A percentile compares a stretch with the other conserved stretches of the same genome.
phyloP scores from a whole-genome alignment of 2,113 vertebrate species.

The Amia ocellicauda region DNA sequence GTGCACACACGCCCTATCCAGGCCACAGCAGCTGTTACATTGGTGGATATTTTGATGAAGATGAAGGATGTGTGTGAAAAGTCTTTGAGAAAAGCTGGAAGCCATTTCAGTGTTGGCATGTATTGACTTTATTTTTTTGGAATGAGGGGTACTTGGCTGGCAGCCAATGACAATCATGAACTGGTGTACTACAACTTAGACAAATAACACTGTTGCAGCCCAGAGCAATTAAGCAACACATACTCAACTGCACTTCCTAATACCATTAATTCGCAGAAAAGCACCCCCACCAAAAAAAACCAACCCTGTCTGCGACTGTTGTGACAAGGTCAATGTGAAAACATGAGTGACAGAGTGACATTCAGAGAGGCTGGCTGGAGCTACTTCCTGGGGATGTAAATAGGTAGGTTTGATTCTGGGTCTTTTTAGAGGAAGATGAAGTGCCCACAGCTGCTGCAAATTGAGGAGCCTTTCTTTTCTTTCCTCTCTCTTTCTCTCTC shows the following conservation, averaged over 20 bases:
- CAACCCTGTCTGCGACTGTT: constrained; percentile 31
- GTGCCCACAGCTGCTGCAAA: constrained; percentile 11
- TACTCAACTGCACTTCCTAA: constrained; percentile 33
- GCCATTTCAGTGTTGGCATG: not conserved
- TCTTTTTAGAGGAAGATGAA: constrained; percentile 27
- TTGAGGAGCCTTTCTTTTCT: not conserved
- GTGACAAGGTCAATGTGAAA: constrained; percentile 39
- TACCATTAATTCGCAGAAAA: constrained; percentile 39
- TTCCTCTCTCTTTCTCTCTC: not conserved
- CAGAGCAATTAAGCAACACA: constrained; percentile 27
- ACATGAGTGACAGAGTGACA: constrained; percentile 49
- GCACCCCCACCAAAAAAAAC: constrained; percentile 27
- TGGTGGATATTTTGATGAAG: too few species aligned
- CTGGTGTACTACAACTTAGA: constrained; percentile 26
- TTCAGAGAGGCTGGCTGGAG: constrained; percentile 49
- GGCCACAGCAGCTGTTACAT: too few species aligned
- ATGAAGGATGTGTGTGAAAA: too few species aligned
- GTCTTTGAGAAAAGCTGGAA: too few species aligned
- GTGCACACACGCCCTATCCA: too few species aligned
- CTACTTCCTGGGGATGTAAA: constrained; percentile 48
- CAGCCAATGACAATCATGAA: constrained; percentile 41
- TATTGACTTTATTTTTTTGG: constrained; percentile 44
- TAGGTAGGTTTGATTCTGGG: constrained; percentile 50
- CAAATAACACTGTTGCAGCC: constrained; percentile 40
- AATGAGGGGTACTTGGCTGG: constrained; percentile 38